Conservation (phyloP, 2,797 vertebrate genomes). For the Mormyrus proboscirostris region DNA sequence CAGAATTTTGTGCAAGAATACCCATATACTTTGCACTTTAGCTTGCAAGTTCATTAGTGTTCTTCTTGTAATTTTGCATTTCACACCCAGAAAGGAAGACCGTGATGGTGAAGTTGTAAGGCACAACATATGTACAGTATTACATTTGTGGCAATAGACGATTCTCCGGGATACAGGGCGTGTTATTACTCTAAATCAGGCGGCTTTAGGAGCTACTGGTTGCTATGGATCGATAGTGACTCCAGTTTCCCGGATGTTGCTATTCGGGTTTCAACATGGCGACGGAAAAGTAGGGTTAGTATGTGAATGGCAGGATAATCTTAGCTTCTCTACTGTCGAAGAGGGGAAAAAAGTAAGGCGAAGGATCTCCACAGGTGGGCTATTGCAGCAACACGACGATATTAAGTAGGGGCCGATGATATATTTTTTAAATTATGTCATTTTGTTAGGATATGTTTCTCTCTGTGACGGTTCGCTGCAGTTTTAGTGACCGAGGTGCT, state of each 20-base stretch:
- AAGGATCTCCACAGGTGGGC: conserved; percentile 39
- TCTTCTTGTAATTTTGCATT: background rate
- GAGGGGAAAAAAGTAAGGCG: conserved; percentile 23
- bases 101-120: background rate
- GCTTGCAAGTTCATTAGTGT: background rate
- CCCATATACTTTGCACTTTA: background rate
- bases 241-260: conserved; percentile 61
- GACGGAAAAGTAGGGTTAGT: conserved; percentile 59
- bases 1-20: background rate
- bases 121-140: background rate
- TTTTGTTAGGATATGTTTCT: background rate
- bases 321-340: conserved; percentile 37
- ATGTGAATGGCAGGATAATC: conserved; percentile 17
- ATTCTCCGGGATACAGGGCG: background rate
- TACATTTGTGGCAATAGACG: background rate
- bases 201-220: conserved; percentile 24
- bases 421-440: background rate
- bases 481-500: background rate
- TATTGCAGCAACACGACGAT: background rate
- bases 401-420: background rate
- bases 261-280: conserved; percentile 58
- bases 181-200: background rate
- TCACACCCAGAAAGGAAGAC: background rate
- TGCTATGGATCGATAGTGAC: conserved; percentile 46
- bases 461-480: background rate